Evolutionary conservation across 30 jellyfish, hydroid and myxozoan species (phyloP), one percentile per base, ranked within the genome.

Genomic region (Chrysaora quinquecirrha): DNA sequence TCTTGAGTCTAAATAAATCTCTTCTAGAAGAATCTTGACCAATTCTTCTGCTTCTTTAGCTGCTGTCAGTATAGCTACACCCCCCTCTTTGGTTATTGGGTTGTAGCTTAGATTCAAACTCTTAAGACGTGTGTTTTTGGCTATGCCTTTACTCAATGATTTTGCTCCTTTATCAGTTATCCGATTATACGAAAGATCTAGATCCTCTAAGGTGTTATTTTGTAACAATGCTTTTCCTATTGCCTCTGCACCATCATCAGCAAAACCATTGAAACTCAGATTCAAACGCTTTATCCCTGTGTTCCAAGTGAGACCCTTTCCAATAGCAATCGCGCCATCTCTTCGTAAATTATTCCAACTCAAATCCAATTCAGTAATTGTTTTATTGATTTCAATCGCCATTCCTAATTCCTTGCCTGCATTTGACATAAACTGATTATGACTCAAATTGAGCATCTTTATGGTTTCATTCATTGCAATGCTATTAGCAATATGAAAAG

Each of bases 261-360:
- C 78, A 47, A 86, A 86, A 4, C 96, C 96, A 46, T 86, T 76
- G 79, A 87, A 86, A 69, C 90, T 56, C 0, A 86, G 30, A 52
- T 78, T 66, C 28, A 86, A 60, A 10, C 33, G 28, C 20, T 6
- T 35, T 23, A 86, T 11, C 22, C 87, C 50, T 30, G 30, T 69
- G 34, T 86, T 86, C 74, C 74, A 34, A 20, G 66, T 67, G 20
- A 86, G 18, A 21, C 96, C 86, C 3, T 20, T 27, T 3, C 87
- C 86, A 9, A 86, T 21, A 19, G 61, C 90, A 14, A 75, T 75
- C 2, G 96, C 96, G 1, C 96, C 96, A 1, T 76, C 82, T 43
- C 30, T 10, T 30, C 96, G 24, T 2, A 86, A 24, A 43, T 76
- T 87, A 63, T 86, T 86, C 96, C 96, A 86, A 49, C 96, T 86